Base-by-base conservation (phyloP, 1,140 invertebrate genomes). In the Odontomachus brunneus region DNA sequence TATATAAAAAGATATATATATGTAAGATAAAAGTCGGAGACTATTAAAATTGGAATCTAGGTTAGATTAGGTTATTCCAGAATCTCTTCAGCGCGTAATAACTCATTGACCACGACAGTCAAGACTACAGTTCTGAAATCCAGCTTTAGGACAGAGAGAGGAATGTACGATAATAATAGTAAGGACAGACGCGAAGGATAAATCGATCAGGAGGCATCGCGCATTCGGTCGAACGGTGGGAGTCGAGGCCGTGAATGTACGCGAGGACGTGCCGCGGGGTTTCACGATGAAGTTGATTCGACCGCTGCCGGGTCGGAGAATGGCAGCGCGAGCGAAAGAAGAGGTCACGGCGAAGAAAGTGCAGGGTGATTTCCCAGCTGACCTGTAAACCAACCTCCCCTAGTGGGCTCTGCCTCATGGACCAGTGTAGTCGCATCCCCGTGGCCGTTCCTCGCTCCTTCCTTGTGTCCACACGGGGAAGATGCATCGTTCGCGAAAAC, bases 341-440 rank as follows among this genome's bases (percentile, higher is more conserved):
- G 86, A 82, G 90, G 85, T 81, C 82, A 83, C 78, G 87, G 84
- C 74, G 83, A 78, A 84, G 83, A 90, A 89, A 88, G 91, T 87
- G 82, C 89, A 90, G 93, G 93, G 93, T 95, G 94, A 94, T 94
- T 94, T 94, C 94, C 94, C 94, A 93, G 90, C 92, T 94, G 94
- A 92, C 94, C 92, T 93, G 94, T 94, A 94, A 94, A 94, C 91
- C 90, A 92, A 92, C 91, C 91, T 88, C 17, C 14, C 85, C 87
- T 80, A 89, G 90, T 90, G 89, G 89, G 90, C 91, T 90, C 63
- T 89, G 74, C 49, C 81, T 88, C 72, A 75, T 81, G 65, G 75
- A 82, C 75, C 76, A n/a, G 66, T 33, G 29, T 59, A 73, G 49
- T 60, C 73, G 65, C 80, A 80, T 83, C 67, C 73, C 67, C 63